Percentiles rank a stretch among this genome's conserved stretches.
phyloP scores from a whole-genome alignment of 35 echinoderm and acorn worm genomes.

The Heliocidaris tuberculata region DNA sequence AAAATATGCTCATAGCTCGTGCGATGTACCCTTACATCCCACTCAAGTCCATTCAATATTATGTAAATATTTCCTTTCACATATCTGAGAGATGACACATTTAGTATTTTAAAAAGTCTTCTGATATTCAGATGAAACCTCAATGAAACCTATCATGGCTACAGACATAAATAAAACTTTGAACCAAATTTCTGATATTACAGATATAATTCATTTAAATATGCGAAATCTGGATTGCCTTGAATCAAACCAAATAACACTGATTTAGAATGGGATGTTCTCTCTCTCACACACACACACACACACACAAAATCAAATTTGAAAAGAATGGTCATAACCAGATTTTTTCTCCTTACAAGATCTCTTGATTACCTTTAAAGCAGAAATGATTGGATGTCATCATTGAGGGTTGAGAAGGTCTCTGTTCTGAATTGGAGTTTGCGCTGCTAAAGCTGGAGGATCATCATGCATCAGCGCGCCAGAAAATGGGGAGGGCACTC shows the following conservation, averaged over 20 bases:
- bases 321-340: not conserved
- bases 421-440: not conserved
- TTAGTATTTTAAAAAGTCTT: not conserved
- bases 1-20: too few species aligned
- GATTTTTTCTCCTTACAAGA: not conserved
- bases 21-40: too few species aligned
- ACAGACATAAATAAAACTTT: not conserved
- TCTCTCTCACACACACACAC: too few species aligned
- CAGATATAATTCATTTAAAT: too few species aligned
- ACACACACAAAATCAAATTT: too few species aligned
- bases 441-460: not conserved
- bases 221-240: too few species aligned
- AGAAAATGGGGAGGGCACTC: conserved; percentile 14
- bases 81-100: too few species aligned
- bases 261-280: too few species aligned
- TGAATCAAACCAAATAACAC: too few species aligned
- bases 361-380: not conserved
- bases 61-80: not conserved
- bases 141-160: not conserved
- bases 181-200: too few species aligned
- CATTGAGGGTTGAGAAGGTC: conserved; percentile 15
- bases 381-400: not conserved
- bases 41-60: too few species aligned
- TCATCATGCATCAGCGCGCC: not conserved
- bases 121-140: not conserved